Evolutionary conservation across 2,113 vertebrate species (phyloP).

Genomic region (Carlito syrichta): DNA sequence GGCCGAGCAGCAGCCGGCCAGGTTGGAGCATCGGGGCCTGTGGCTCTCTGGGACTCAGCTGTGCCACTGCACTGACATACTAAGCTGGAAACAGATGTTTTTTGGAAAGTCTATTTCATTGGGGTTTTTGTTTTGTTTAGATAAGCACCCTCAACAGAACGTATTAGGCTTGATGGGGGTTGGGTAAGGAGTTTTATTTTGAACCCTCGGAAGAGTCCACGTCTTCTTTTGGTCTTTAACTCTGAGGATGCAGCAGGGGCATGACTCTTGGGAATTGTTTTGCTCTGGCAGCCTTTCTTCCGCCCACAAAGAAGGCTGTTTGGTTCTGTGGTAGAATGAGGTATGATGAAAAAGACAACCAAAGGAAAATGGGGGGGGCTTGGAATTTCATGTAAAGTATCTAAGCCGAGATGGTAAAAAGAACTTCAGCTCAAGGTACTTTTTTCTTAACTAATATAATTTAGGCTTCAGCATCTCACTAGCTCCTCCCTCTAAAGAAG

Average conservation of each 20-base stretch:
- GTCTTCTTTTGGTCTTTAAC: conserved; percentile 78
- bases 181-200: conserved; percentile 45
- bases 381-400: conserved; percentile 80
- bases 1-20: conserved; percentile 84
- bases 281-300: conserved; percentile 76
- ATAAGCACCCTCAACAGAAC: conserved; percentile 81
- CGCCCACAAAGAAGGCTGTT: conserved; percentile 17
- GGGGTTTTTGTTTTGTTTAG: conserved; percentile 72
- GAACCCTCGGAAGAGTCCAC: conserved; percentile 73
- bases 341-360: conserved; percentile 82
- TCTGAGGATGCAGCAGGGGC: conserved; percentile 56
- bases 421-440: conserved; percentile 79
- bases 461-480: conserved; percentile 74
- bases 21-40: conserved; percentile 85
- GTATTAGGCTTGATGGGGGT: conserved; percentile 72
- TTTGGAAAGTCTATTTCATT: conserved; percentile 48
- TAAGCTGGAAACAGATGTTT: conserved; percentile 79
- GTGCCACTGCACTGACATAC: conserved; percentile 78
- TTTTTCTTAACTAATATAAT: conserved; percentile 80
- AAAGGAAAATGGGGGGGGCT: conserved; percentile 83
- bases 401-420: conserved; percentile 33
- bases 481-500: conserved; percentile 76
- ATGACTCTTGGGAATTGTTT: conserved; percentile 75
- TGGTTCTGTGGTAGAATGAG: conserved; percentile 76
- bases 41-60: conserved; percentile 90